Evolutionary conservation across 2,888 invertebrate species (phyloP).

Genomic region (Magallana nippona): DNA sequence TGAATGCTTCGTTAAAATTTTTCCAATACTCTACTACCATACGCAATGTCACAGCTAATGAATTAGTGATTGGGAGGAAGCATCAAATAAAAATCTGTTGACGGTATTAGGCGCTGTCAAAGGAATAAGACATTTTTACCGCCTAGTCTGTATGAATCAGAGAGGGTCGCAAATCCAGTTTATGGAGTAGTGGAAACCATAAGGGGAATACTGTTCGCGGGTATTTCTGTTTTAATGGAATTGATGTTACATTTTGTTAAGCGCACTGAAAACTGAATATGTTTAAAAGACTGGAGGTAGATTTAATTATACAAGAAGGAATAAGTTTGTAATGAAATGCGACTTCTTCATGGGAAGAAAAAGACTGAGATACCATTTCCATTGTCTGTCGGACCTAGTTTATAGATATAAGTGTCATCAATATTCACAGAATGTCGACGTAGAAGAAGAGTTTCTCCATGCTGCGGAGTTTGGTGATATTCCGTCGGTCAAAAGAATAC

Average conservation of each 20-base stretch:
- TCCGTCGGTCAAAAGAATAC: constrained; percentile 68
- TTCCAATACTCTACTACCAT: background rate
- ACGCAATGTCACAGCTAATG: background rate
- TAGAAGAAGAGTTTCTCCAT: constrained; percentile 76
- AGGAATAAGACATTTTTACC: constrained; percentile 18
- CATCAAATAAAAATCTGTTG: constrained; percentile 9
- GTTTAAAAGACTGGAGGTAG: too few species aligned
- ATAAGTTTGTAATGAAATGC: constrained; percentile 3
- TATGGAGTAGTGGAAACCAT: too few species aligned
- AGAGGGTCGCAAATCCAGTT: background rate
- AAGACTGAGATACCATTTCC: constrained; percentile 20
- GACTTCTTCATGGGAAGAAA: constrained; percentile 20
- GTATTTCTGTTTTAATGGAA: too few species aligned
- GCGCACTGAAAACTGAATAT: too few species aligned
- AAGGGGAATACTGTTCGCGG: too few species aligned
- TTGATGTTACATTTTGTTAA: too few species aligned
- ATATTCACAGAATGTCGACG: constrained; percentile 65
- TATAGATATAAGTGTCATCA: constrained; percentile 48
- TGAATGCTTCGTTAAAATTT: constrained; percentile 10
- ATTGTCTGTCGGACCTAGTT: constrained; percentile 35
- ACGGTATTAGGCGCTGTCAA: constrained; percentile 9
- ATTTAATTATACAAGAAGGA: too few species aligned
- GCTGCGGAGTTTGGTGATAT: constrained; percentile 77
- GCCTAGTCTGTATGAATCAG: background rate
- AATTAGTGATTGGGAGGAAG: constrained; percentile 10